A percentile compares a stretch with the other conserved stretches of the same genome.
These are phyloP conservation scores for Hydrocynus forskahlii DNA, from an alignment of 2,797 vertebrate species.

Conservation along the genomic window DNA sequence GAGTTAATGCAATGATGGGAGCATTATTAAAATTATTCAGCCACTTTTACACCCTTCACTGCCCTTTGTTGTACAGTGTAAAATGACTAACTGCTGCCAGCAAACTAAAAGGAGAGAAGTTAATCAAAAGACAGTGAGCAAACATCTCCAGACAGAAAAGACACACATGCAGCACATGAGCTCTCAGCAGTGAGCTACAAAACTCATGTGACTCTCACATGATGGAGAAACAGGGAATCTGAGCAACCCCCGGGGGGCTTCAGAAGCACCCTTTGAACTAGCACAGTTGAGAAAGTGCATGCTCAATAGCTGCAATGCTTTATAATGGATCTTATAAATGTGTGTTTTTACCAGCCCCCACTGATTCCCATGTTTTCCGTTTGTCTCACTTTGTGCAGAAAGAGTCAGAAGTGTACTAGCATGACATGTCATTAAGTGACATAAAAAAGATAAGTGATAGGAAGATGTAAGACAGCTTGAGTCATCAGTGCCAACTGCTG, in stretches of 20 bases:
- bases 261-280: neutral
- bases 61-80: neutral
- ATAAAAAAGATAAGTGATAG: conserved; percentile 11
- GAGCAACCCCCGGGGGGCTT: neutral
- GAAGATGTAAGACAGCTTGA: neutral
- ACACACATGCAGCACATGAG: neutral
- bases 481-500: conserved; percentile 13
- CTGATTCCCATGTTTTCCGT: neutral
- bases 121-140: neutral
- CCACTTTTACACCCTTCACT: neutral
- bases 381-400: neutral
- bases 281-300: neutral
- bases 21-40: conserved; percentile 10
- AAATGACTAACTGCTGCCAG: neutral
- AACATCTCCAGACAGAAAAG: neutral
- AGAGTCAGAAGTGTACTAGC: neutral
- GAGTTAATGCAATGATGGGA: neutral
- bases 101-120: neutral
- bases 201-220: neutral
- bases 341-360: neutral
- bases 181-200: neutral
- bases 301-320: neutral
- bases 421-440: neutral
- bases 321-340: neutral
- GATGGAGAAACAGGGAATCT: neutral